These are phyloP conservation scores for Macropis europaea DNA, from an alignment of 2,888 invertebrate genomes.

Conservation along the genomic window DNA sequence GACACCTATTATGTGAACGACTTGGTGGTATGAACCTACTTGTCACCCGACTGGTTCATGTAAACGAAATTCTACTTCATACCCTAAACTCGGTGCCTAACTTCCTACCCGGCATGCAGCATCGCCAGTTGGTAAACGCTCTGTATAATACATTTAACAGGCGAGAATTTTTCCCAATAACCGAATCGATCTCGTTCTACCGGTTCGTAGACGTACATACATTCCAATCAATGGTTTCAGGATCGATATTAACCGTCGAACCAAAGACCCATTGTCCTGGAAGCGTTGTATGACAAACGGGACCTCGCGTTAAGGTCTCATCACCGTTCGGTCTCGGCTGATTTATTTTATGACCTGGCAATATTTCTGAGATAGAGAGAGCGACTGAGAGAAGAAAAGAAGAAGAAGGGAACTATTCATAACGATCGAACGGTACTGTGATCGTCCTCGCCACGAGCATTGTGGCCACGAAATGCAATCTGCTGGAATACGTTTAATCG, in stretches of 20 bases:
- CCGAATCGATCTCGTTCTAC: too few relatives aligned
- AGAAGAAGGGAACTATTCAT: slow-evolving; percentile 16
- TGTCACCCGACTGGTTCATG: too few relatives aligned
- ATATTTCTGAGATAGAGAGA: slow-evolving; percentile 35
- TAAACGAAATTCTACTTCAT: too few relatives aligned
- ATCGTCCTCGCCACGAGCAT: background rate
- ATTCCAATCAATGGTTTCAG: background rate
- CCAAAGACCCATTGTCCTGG: slow-evolving; percentile 20
- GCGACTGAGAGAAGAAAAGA: background rate
- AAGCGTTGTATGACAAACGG: slow-evolving; percentile 21
- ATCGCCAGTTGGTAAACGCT: too few relatives aligned
- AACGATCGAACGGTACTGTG: slow-evolving; percentile 44
- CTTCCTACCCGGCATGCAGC: too few relatives aligned
- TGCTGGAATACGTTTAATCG: background rate
- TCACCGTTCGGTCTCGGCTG: slow-evolving; percentile 43
- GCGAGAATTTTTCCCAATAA: too few relatives aligned
- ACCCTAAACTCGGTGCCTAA: too few relatives aligned
- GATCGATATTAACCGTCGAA: slow-evolving; percentile 17
- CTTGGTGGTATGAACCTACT: too few relatives aligned
- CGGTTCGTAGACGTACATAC: background rate
- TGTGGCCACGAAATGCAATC: background rate
- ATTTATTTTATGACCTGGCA: slow-evolving; percentile 52
- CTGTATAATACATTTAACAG: too few relatives aligned
- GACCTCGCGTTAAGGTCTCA: slow-evolving; percentile 41
- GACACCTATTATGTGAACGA: too few relatives aligned